Percentiles rank a stretch among this genome's conserved stretches.
phyloP scores from a whole-genome alignment of 2,888 invertebrate species.

The Platycheirus albimanus region DNA sequence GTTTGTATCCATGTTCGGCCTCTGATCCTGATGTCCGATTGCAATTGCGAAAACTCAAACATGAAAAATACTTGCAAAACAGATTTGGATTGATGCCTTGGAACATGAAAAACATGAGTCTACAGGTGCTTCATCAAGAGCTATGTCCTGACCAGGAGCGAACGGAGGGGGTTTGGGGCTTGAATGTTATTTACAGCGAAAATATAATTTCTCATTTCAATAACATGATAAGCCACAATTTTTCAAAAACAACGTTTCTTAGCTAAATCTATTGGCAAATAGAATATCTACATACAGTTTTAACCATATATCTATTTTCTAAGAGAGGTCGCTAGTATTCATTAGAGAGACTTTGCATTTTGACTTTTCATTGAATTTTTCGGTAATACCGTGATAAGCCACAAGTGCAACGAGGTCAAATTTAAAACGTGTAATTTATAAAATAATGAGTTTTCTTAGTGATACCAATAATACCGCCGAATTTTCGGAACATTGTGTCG shows the following conservation, averaged over 20 bases:
- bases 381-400: neutral
- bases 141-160: too few species aligned
- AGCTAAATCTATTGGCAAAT: neutral
- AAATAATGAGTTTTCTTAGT: constrained; percentile 2
- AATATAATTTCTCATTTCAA: neutral
- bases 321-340: neutral
- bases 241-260: neutral
- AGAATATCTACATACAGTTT: neutral
- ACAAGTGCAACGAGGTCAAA: neutral
- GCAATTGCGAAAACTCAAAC: too few species aligned
- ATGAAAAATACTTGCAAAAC: too few species aligned
- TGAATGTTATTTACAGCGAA: too few species aligned
- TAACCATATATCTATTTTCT: neutral
- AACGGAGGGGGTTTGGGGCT: too few species aligned
- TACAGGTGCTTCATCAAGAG: too few species aligned
- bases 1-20: too few species aligned
- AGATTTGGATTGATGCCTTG: too few species aligned
- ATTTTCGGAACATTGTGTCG: neutral
- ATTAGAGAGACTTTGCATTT: neutral
- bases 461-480: neutral
- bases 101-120: too few species aligned
- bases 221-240: neutral
- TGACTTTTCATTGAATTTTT: neutral
- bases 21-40: too few species aligned
- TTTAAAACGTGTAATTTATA: neutral